phyloP scores from a whole-genome alignment of 2,888 invertebrate species.

The Eudemis profundana region DNA sequence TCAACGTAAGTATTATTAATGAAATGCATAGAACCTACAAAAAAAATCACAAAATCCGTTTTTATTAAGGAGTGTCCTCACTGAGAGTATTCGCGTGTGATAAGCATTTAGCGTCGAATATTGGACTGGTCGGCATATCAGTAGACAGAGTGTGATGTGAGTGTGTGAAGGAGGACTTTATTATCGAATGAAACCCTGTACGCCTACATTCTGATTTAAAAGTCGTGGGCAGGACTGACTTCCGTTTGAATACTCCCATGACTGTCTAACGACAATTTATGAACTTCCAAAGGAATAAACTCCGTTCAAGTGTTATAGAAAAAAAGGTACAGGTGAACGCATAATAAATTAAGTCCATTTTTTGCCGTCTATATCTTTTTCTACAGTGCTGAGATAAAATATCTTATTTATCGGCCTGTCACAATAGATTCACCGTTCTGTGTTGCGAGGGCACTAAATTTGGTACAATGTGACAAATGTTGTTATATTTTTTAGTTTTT shows the following conservation, averaged over 20 bases:
- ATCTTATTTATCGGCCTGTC: slow-evolving; percentile 16
- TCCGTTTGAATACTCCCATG: slow-evolving; percentile 17
- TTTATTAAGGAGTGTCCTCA: no score
- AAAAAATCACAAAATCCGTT: no score
- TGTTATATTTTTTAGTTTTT: no score
- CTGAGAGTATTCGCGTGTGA: no score
- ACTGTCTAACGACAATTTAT: slow-evolving; percentile 25
- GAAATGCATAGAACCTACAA: no score
- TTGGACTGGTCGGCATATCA: no score
- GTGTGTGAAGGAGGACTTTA: neutral
- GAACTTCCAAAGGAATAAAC: slow-evolving; percentile 11
- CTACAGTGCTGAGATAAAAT: slow-evolving; percentile 5
- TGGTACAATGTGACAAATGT: no score
- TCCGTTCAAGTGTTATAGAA: neutral
- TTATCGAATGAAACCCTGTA: neutral
- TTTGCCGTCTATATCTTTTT: slow-evolving; percentile 6
- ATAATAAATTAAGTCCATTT: neutral
- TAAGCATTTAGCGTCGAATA: no score
- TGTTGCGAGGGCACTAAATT: neutral
- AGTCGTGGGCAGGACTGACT: slow-evolving; percentile 21
- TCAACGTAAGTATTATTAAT: no score
- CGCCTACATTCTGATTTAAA: neutral
- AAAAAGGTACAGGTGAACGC: slow-evolving; percentile 1
- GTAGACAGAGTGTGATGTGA: no score
- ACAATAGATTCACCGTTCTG: neutral